These are phyloP conservation scores for Oreohelix idahoensis DNA, from an alignment of 1,140 invertebrate species.

Conservation along the genomic window DNA sequence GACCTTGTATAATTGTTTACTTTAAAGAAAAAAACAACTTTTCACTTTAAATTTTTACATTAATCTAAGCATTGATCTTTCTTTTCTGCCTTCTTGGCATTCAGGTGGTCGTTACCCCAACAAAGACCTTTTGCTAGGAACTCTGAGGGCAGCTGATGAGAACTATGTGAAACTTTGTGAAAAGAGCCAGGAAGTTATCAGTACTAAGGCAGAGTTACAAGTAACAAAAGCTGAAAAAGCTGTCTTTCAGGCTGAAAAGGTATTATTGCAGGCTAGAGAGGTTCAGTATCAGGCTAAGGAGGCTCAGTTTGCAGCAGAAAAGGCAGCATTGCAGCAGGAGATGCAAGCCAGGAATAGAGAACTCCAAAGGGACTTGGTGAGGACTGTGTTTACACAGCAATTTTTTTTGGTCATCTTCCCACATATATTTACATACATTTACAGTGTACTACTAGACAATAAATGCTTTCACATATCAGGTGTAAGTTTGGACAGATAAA, in stretches of 20 bases:
- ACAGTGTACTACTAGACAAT: too few relatives aligned
- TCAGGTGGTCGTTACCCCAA: conserved; percentile 44
- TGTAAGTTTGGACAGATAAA: too few relatives aligned
- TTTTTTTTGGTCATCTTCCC: too few relatives aligned
- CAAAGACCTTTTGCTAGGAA: conserved; percentile 40
- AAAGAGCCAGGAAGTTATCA: conserved; percentile 34
- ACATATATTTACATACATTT: too few relatives aligned
- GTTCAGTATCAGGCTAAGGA: not conserved
- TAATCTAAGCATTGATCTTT: not conserved
- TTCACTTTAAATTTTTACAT: too few relatives aligned
- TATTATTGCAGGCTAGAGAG: not conserved
- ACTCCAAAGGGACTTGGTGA: conserved; percentile 26
- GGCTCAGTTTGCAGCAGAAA: not conserved
- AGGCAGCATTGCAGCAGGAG: conserved; percentile 22
- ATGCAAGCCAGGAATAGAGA: conserved; percentile 25
- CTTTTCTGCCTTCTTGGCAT: not conserved
- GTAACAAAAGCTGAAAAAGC: conserved; percentile 7
- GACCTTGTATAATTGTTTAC: too few relatives aligned
- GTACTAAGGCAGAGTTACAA: not conserved
- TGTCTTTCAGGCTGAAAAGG: conserved; percentile 5
- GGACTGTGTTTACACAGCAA: not conserved
- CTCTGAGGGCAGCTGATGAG: conserved; percentile 43
- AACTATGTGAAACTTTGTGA: conserved; percentile 38
- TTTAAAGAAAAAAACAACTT: too few relatives aligned
- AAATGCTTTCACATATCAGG: too few relatives aligned